phyloP scores from a whole-genome alignment of 2,888 invertebrate species.

The Sylvicola cinctus region DNA sequence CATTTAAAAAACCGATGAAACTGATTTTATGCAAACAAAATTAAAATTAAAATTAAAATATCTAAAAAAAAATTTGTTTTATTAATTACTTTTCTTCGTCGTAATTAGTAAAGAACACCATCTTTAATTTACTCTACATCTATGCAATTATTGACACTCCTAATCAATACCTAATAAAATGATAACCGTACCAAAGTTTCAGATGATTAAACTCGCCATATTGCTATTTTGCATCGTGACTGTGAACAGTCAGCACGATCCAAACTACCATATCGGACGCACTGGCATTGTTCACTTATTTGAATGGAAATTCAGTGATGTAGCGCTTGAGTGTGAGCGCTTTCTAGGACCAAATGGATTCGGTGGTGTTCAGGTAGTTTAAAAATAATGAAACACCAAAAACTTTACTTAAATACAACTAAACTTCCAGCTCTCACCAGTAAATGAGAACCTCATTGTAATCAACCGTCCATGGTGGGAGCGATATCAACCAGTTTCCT shows the following conservation, averaged over 20 bases:
- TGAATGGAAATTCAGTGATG: slow-evolving; percentile 68
- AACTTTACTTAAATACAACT: slow-evolving; percentile 40
- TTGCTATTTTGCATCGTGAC: neutral
- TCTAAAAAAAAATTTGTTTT: too few species aligned
- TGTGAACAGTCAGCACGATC: neutral
- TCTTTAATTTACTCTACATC: too few species aligned
- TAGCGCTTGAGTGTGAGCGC: slow-evolving; percentile 57
- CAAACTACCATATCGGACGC: slow-evolving; percentile 20
- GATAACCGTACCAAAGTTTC: too few species aligned
- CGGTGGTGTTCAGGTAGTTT: slow-evolving; percentile 52
- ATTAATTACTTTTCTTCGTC: too few species aligned
- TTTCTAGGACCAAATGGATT: slow-evolving; percentile 54
- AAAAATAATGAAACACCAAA: slow-evolving; percentile 6
- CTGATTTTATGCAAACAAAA: too few species aligned
- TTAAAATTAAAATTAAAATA: too few species aligned
- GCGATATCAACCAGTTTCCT: slow-evolving; percentile 65
- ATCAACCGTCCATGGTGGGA: slow-evolving; percentile 62
- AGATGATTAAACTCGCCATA: too few species aligned
- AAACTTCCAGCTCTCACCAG: slow-evolving; percentile 30
- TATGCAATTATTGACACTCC: too few species aligned
- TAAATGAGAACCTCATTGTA: slow-evolving; percentile 33
- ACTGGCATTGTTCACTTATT: slow-evolving; percentile 53
- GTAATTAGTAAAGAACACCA: too few species aligned
- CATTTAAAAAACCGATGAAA: too few species aligned
- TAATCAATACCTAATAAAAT: too few species aligned